Evolutionary conservation across 2,113 vertebrate species (phyloP).

Genomic region (Kryptolebias marmoratus): DNA sequence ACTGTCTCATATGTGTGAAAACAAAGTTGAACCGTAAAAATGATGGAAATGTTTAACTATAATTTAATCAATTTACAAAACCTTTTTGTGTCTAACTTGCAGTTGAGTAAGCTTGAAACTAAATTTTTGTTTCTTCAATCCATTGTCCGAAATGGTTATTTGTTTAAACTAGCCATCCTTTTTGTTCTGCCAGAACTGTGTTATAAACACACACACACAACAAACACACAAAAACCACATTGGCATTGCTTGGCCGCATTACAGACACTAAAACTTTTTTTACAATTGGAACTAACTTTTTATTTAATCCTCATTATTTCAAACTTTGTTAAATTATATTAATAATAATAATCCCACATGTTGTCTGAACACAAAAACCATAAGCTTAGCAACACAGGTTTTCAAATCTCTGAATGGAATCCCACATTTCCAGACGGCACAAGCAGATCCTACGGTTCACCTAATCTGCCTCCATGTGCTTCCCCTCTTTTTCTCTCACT

Average conservation of each 20-base stretch:
- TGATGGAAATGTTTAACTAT: no score
- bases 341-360: slow-evolving; percentile 59
- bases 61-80: no score
- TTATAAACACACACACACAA: background rate
- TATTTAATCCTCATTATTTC: slow-evolving; percentile 25
- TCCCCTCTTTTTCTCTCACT: slow-evolving; percentile 67
- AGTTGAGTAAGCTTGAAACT: background rate
- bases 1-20: no score
- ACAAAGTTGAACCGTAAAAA: no score
- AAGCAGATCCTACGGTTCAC: slow-evolving; percentile 70
- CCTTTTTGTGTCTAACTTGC: background rate
- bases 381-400: slow-evolving; percentile 70
- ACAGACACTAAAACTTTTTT: background rate
- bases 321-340: slow-evolving; percentile 11
- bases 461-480: slow-evolving; percentile 77
- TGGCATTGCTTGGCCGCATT: background rate
- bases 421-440: slow-evolving; percentile 73
- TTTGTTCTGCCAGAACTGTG: background rate
- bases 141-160: background rate
- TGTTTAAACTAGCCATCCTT: no score
- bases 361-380: slow-evolving; percentile 66
- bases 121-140: background rate
- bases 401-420: slow-evolving; percentile 67
- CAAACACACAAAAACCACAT: background rate
- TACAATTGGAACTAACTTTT: slow-evolving; percentile 3